A percentile compares a stretch with the other conserved stretches of the same genome.
These are phyloP conservation scores for Vipera ursinii DNA, from an alignment of 2,797 vertebrate species.

Conservation along the genomic window DNA sequence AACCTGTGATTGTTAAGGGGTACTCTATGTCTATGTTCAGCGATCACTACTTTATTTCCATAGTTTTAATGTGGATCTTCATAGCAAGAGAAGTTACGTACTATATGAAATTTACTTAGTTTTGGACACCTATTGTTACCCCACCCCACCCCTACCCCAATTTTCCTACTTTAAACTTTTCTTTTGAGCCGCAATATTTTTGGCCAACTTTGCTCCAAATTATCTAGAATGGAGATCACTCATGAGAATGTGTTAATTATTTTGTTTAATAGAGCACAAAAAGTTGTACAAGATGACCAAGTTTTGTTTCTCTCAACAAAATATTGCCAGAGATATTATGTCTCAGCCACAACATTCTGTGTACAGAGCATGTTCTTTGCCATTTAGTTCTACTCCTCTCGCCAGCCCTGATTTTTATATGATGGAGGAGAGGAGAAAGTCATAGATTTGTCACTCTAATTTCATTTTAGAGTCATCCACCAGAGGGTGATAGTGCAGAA, in stretches of 20 bases:
- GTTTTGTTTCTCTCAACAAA: no score
- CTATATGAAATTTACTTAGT: not conserved
- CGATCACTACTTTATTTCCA: not conserved
- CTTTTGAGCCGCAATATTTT: no score
- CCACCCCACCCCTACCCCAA: not conserved
- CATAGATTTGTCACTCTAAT: not conserved
- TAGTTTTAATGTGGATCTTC: not conserved
- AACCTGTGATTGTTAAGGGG: not conserved
- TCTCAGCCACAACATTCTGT: not conserved
- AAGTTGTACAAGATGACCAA: no score
- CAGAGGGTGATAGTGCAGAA: constrained; percentile 16
- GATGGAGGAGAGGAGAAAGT: not conserved
- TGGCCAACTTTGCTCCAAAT: no score
- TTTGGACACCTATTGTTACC: not conserved
- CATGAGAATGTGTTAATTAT: no score
- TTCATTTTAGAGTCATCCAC: not conserved
- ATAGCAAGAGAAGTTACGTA: not conserved
- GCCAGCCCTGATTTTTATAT: not conserved
- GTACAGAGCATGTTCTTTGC: not conserved
- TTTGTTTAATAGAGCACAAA: no score
- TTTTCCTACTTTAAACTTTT: not conserved
- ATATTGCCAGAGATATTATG: no score
- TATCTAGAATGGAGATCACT: no score
- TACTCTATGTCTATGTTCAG: not conserved
- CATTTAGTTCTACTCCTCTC: not conserved